Conservation (phyloP, 2,113 vertebrate genomes). For the Zapus hudsonius region DNA sequence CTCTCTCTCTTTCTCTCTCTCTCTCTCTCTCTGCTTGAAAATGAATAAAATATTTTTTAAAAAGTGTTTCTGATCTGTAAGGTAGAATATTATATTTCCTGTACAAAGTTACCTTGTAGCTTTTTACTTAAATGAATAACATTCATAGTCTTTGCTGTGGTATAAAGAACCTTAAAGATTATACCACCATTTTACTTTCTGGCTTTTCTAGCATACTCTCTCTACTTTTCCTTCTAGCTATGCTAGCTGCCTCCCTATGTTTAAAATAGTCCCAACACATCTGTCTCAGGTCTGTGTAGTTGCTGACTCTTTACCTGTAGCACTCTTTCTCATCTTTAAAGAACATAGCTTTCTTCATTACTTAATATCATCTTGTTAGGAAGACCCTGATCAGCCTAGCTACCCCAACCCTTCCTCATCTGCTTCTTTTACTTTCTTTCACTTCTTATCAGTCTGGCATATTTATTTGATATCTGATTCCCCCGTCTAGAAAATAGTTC, state of each 20-base stretch:
- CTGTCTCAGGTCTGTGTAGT: neutral
- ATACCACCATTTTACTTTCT: neutral
- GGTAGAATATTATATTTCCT: neutral
- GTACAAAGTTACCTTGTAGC: neutral
- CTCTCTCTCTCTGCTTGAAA: too few relatives aligned
- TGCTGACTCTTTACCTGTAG: neutral
- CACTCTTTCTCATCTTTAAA: neutral
- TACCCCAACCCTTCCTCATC: fast-evolving
- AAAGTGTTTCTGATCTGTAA: neutral
- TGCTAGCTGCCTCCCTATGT: too few relatives aligned
- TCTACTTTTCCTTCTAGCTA: neutral
- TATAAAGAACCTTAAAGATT: neutral
- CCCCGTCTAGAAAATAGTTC: neutral
- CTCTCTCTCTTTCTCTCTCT: too few relatives aligned
- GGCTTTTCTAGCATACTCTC: neutral
- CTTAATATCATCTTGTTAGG: neutral
- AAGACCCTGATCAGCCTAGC: neutral
- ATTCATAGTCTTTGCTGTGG: neutral
- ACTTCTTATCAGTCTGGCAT: fast-evolving
- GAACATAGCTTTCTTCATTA: too few relatives aligned
- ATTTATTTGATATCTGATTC: neutral
- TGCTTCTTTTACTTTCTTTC: neutral
- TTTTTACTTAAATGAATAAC: neutral
- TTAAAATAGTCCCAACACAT: neutral
- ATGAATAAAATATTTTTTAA: too few relatives aligned